Percentiles rank a stretch among this genome's conserved stretches.
phyloP scores from a whole-genome alignment of 2,113 vertebrate genomes.

The Apus apus region DNA sequence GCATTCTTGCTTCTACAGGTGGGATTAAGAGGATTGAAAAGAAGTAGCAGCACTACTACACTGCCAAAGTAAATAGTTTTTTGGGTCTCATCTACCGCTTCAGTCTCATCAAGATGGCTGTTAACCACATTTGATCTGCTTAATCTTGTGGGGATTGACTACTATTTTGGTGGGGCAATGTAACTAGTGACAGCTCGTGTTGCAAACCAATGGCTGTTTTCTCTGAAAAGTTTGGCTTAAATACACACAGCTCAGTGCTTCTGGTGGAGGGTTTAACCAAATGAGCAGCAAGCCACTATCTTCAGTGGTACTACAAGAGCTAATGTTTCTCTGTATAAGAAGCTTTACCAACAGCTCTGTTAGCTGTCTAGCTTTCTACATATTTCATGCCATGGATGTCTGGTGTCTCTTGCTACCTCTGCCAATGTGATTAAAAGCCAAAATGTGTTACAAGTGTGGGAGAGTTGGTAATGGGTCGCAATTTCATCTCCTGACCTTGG shows the following conservation, averaged over 20 bases:
- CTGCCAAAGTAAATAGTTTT: neutral
- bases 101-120: neutral
- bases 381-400: neutral
- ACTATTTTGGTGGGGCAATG: neutral
- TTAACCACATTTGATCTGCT: neutral
- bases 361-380: neutral
- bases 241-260: neutral
- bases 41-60: neutral
- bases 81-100: neutral
- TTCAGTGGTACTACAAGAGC: neutral
- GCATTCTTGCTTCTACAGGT: neutral
- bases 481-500: neutral
- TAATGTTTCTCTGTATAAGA: neutral
- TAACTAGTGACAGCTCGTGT: neutral
- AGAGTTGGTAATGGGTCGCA: neutral
- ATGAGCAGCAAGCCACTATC: neutral
- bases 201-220: neutral
- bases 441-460: neutral
- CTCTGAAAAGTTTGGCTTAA: neutral
- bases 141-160: neutral
- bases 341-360: neutral
- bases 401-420: neutral
- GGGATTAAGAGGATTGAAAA: neutral
- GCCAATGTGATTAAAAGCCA: neutral
- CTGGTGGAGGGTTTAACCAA: neutral